Percentiles rank a stretch among this genome's conserved stretches.
Conservation (phyloP, 2,113 vertebrate genomes). For the Tretioscincus oriximinensis region DNA sequence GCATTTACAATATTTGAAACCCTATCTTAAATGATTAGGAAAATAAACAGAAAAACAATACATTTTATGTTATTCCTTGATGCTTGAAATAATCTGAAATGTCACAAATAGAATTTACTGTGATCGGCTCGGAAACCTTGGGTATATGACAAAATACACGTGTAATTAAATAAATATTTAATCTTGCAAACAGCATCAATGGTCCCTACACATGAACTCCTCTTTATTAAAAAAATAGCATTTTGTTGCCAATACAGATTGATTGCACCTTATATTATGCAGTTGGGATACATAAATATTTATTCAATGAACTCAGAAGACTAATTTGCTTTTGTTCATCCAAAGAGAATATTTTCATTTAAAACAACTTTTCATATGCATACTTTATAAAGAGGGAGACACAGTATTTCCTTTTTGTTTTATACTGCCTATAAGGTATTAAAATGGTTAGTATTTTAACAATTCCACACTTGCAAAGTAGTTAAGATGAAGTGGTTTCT, state of each 20-base stretch:
- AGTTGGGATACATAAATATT: background rate
- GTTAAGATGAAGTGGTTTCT: too few relatives aligned
- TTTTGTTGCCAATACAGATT: background rate
- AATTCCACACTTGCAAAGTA: too few relatives aligned
- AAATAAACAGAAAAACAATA: background rate
- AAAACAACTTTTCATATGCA: too few relatives aligned
- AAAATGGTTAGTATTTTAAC: too few relatives aligned
- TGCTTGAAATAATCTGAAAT: background rate
- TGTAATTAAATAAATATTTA: background rate
- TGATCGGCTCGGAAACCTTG: too few relatives aligned
- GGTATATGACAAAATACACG: background rate
- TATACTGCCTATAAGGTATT: too few relatives aligned
- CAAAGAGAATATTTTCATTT: too few relatives aligned
- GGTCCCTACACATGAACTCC: background rate
- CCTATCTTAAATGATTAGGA: background rate
- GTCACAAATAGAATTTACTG: too few relatives aligned
- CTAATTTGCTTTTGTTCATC: background rate
- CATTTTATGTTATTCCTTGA: background rate
- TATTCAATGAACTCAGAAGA: background rate
- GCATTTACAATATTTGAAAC: background rate
- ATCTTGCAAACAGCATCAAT: background rate
- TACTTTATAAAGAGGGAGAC: too few relatives aligned
- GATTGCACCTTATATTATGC: background rate
- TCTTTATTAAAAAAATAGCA: background rate
- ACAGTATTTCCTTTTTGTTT: too few relatives aligned